A percentile compares a stretch with the other conserved stretches of the same genome.
These are phyloP conservation scores for Metalampra italica DNA, from an alignment of 2,888 invertebrate species.

Conservation along the genomic window DNA sequence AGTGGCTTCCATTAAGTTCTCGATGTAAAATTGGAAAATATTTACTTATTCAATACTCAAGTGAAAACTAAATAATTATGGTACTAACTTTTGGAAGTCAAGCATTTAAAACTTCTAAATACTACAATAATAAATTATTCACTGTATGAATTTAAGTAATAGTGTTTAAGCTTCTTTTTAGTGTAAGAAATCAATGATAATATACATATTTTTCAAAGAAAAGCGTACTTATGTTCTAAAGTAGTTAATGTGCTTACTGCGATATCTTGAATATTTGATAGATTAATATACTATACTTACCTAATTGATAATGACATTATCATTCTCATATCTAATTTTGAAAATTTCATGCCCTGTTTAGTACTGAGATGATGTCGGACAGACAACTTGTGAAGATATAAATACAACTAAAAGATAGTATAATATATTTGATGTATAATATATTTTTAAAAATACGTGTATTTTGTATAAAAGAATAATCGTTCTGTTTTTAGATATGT, in stretches of 20 bases:
- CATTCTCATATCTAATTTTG: no score
- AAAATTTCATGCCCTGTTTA: background rate
- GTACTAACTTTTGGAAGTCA: background rate
- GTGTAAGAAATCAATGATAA: slow-evolving; percentile 22
- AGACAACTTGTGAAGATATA: no score
- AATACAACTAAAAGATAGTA: no score
- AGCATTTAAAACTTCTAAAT: background rate
- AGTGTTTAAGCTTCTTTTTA: slow-evolving; percentile 27
- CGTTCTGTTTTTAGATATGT: no score
- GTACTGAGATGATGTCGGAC: background rate
- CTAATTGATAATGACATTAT: slow-evolving; percentile 10
- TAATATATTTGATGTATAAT: no score
- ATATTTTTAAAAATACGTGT: no score
- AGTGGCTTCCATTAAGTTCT: no score
- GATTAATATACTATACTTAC: no score
- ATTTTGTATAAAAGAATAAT: no score
- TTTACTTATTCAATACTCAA: background rate
- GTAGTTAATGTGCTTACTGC: slow-evolving; percentile 61
- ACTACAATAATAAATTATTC: no score
- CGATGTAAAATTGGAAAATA: no score
- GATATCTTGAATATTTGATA: slow-evolving; percentile 26
- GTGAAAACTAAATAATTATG: background rate
- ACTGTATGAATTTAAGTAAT: background rate
- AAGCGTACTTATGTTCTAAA: slow-evolving; percentile 72
- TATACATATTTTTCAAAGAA: slow-evolving; percentile 40